Percentiles rank a stretch among this genome's conserved stretches.
Evolutionary conservation across 2,797 vertebrate species (phyloP).

Genomic region (Centroberyx gerrardi): DNA sequence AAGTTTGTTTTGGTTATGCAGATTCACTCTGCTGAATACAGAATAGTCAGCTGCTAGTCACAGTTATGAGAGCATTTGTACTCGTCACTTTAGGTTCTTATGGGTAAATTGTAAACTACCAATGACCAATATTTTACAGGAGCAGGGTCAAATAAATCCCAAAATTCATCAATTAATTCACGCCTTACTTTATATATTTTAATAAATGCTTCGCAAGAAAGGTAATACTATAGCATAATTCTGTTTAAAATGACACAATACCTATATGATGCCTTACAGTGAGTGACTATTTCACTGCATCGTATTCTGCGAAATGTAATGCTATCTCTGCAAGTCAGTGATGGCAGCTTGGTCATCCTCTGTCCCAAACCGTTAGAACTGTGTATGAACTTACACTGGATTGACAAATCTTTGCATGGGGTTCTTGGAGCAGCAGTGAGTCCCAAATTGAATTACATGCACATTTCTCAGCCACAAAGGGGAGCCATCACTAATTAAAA

Average conservation of each 20-base stretch:
- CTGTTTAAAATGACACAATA: neutral
- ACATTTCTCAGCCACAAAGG: constrained; percentile 88
- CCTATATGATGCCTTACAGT: no score
- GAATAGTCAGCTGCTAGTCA: neutral
- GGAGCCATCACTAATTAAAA: constrained; percentile 88
- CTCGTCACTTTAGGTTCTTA: neutral
- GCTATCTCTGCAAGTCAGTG: constrained; percentile 8
- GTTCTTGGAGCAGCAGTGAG: constrained; percentile 74
- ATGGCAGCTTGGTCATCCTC: constrained; percentile 22
- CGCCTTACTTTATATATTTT: neutral
- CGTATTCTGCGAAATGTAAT: neutral
- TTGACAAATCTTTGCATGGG: constrained; percentile 71
- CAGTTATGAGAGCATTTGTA: neutral
- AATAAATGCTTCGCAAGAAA: neutral
- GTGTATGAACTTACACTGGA: constrained; percentile 64
- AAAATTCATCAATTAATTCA: neutral
- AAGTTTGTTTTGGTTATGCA: neutral
- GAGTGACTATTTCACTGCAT: neutral
- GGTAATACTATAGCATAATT: neutral
- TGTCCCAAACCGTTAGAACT: constrained; percentile 13
- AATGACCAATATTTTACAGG: no score
- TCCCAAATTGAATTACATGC: constrained; percentile 89
- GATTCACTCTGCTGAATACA: neutral
- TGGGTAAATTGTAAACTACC: no score
- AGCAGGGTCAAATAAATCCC: neutral